phyloP scores from a whole-genome alignment of 2,888 invertebrate genomes.

The Pachymerium ferrugineum region DNA sequence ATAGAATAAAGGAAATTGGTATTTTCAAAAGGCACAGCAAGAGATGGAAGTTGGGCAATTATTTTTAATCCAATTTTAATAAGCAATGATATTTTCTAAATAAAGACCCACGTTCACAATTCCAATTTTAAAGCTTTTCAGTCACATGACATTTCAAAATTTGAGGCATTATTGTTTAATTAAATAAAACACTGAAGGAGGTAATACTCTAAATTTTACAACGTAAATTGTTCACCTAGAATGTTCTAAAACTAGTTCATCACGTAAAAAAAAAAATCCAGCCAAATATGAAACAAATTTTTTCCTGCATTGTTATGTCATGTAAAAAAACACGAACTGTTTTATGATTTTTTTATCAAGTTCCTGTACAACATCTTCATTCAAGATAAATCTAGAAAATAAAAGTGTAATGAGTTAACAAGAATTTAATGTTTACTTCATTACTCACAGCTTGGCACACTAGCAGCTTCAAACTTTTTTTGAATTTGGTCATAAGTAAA shows the following conservation, averaged over 20 bases:
- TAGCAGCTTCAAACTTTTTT: conserved; percentile 56
- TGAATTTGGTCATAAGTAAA: conserved; percentile 97
- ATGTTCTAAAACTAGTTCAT: too few relatives aligned
- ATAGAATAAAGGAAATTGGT: not conserved
- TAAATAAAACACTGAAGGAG: too few relatives aligned
- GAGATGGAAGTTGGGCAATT: conserved; percentile 2
- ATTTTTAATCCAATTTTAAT: not conserved
- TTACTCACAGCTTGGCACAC: conserved; percentile 45
- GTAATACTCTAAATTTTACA: too few relatives aligned
- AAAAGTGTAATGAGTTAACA: not conserved
- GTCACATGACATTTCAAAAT: too few relatives aligned
- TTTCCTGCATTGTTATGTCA: too few relatives aligned
- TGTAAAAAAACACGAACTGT: not conserved
- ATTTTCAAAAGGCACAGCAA: not conserved
- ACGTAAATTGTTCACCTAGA: too few relatives aligned
- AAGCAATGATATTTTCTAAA: too few relatives aligned
- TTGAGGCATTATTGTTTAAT: too few relatives aligned
- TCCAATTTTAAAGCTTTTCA: too few relatives aligned
- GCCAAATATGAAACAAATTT: too few relatives aligned
- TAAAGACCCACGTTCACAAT: too few relatives aligned
- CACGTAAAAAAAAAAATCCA: too few relatives aligned
- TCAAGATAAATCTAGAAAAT: conserved; percentile 11
- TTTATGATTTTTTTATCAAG: not conserved
- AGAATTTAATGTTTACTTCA: not conserved
- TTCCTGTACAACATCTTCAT: not conserved